Conservation (phyloP, 2,888 invertebrate species). For the Malthinus flaveolus region DNA sequence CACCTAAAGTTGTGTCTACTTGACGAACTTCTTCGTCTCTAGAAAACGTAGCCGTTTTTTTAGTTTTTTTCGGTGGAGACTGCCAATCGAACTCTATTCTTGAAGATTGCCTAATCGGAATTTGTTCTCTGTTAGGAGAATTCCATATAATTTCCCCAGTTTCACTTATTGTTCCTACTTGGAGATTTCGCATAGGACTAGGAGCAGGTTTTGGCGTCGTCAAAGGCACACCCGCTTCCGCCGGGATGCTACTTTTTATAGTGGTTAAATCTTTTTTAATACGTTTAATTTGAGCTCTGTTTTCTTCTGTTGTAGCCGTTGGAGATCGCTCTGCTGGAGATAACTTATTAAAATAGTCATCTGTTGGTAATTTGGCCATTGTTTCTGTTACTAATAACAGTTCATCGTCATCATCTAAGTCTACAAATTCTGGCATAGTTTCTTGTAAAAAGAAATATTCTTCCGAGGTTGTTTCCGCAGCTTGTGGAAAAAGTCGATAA, state of each 20-base stretch:
- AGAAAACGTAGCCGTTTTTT: no score
- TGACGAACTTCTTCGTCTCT: no score
- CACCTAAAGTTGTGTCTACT: no score
- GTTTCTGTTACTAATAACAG: no score
- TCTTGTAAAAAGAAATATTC: slow-evolving; percentile 24
- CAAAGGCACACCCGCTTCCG: slow-evolving; percentile 27
- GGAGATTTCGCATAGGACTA: slow-evolving; percentile 16
- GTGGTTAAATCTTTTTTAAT: slow-evolving; percentile 14
- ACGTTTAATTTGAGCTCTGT: slow-evolving; percentile 12
- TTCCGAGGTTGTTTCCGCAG: slow-evolving; percentile 14
- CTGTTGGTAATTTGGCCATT: slow-evolving; percentile 2
- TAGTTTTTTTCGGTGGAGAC: no score
- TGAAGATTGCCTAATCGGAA: no score
- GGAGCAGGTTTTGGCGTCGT: slow-evolving; percentile 33
- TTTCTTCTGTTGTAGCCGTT: slow-evolving; percentile 8
- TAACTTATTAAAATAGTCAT: slow-evolving; percentile 1
- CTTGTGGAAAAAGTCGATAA: slow-evolving; percentile 17
- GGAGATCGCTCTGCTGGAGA: slow-evolving; percentile 6
- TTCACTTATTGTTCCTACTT: neutral
- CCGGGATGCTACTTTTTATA: slow-evolving; percentile 22
- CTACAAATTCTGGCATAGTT: slow-evolving; percentile 14
- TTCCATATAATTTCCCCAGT: no score
- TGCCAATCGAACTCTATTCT: no score
- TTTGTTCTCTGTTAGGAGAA: no score
- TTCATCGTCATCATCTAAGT: no score